These are phyloP conservation scores for Potamilus streckersoni DNA, from an alignment of 1,140 invertebrate species.

Conservation along the genomic window DNA sequence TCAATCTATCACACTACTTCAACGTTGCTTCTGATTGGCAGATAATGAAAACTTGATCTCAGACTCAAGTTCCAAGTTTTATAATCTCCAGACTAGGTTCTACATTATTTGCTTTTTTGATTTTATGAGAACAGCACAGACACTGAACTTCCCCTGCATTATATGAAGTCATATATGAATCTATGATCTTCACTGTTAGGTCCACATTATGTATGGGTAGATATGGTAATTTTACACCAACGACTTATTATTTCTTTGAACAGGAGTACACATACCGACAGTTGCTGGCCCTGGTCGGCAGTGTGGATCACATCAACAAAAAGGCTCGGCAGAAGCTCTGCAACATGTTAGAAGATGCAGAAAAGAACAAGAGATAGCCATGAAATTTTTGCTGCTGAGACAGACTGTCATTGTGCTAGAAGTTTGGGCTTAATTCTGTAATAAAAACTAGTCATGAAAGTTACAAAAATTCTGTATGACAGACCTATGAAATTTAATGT, in stretches of 20 bases:
- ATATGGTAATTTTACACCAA: background rate
- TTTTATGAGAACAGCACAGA: background rate
- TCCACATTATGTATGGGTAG: background rate
- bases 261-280: slow-evolving; percentile 91
- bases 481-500: no score
- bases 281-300: slow-evolving; percentile 84
- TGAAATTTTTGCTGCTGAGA: no score
- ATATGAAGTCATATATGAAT: background rate
- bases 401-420: no score
- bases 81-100: background rate
- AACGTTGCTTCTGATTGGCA: no score
- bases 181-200: background rate
- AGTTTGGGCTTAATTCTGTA: no score
- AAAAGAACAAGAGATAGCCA: slow-evolving; percentile 36
- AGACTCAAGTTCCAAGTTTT: no score
- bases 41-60: no score
- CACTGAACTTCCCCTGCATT: no score
- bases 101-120: background rate
- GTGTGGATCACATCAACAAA: slow-evolving; percentile 89
- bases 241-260: slow-evolving; percentile 51
- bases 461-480: no score
- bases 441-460: no score
- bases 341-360: slow-evolving; percentile 76
- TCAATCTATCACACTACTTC: background rate
- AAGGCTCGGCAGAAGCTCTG: slow-evolving; percentile 83